Evolutionary conservation across 2,797 vertebrate species (phyloP), one percentile per base, ranked within the genome.

Genomic region (Macrochelys suwanniensis): DNA sequence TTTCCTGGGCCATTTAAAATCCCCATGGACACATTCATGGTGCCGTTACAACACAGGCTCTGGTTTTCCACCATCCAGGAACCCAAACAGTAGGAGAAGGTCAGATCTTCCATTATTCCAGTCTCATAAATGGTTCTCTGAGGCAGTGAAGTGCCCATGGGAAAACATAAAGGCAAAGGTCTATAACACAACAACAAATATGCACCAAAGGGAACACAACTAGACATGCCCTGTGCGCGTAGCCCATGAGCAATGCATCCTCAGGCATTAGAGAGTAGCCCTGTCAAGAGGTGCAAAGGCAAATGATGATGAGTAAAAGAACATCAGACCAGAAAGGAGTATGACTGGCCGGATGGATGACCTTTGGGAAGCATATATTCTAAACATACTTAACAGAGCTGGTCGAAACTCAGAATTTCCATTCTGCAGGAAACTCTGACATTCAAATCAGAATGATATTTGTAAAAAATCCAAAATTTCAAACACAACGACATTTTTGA

Each of bases 401-500:
- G 37, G 42, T 76, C 1, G 10, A 76, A 76, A 16, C 74, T 47
- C 45, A 47, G 25, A 47, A 76, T 76, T 76, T 28, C 12, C 13
- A 2, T 76, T 76, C 74, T 47, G 42, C 45, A 47, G 74, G 42
- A 26, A 76, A 76, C 23, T 28, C 25, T 47, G 42, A 76, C 25
- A 76, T 47, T 76, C 42, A 45, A 76, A 76, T 47, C 23, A 76
- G 74, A 76, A 76, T 13, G 74, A 76, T 47, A 45, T 13, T 17
- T 25, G 4, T 2, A 45, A 45, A 45, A 47, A 45, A 21, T 71
- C 26, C 11, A 37, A 68, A 19, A 65, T 21, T 68, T 17, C 33
- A 37, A 0, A 4, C n/a, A n/a, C 61, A 33, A n/a, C 2, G 5
- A 37, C 17, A 21, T 37, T 68, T 68, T 68, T 11, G 1, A 23